A percentile compares a stretch with the other conserved stretches of the same genome.
phyloP scores from a whole-genome alignment of 2,888 invertebrate species.

The Clitarchus hookeri region DNA sequence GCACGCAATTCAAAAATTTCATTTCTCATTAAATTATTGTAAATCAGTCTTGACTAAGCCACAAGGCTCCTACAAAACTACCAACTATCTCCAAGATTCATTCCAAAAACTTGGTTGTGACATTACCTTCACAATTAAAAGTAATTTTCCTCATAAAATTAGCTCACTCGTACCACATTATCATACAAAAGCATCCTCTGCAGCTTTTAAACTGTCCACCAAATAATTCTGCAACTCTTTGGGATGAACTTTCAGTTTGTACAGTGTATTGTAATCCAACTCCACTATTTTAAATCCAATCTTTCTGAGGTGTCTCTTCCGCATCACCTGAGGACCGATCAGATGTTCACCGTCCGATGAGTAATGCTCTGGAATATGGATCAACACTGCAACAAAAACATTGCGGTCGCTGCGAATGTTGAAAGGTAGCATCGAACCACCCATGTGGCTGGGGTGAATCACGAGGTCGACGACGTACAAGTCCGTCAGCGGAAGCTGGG shows the following conservation, averaged over 20 bases:
- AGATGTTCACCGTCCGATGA: constrained; percentile 61
- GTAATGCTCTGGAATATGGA: constrained; percentile 69
- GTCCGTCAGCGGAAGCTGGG: constrained; percentile 61
- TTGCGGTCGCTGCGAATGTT: constrained; percentile 56
- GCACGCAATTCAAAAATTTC: too few species aligned
- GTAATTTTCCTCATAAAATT: not conserved
- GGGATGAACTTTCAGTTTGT: constrained; percentile 58
- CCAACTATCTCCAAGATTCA: not conserved
- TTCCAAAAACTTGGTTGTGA: not conserved
- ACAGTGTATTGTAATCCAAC: constrained; percentile 60
- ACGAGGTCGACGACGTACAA: constrained; percentile 66
- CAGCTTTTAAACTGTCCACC: constrained; percentile 54
- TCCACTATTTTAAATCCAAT: constrained; percentile 67
- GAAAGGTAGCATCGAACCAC: constrained; percentile 54
- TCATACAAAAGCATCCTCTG: constrained; percentile 47
- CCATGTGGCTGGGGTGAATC: constrained; percentile 58
- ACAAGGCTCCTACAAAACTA: not conserved
- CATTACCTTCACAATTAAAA: not conserved
- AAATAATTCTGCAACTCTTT: constrained; percentile 60
- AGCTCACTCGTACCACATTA: not conserved
- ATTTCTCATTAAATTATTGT: too few species aligned
- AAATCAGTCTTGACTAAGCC: too few species aligned
- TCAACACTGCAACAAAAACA: constrained; percentile 61
- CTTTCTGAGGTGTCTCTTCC: constrained; percentile 64
- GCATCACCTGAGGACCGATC: constrained; percentile 67